Conservation (phyloP, 2,113 vertebrate species). For the Steatornis caripensis region DNA sequence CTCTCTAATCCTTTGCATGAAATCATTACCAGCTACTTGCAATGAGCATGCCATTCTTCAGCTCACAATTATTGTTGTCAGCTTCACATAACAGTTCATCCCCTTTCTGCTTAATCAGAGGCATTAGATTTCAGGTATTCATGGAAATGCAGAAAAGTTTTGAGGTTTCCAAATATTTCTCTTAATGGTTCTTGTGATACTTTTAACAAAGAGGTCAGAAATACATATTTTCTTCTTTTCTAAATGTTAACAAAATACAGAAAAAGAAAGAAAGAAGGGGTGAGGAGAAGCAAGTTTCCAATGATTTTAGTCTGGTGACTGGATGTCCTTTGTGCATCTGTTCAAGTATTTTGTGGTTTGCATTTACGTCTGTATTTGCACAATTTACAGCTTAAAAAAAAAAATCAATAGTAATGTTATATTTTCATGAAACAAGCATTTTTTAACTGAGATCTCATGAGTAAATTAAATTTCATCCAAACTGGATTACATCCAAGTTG, state of each 20-base stretch:
- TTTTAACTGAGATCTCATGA: conserved; percentile 55
- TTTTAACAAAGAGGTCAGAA: conserved; percentile 51
- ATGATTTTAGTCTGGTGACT: conserved; percentile 51
- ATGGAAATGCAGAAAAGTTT: conserved; percentile 26
- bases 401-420: conserved; percentile 65
- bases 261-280: conserved; percentile 10
- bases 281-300: conserved; percentile 21
- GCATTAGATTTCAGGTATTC: conserved; percentile 55
- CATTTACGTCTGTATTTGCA: conserved; percentile 66
- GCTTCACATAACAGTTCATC: conserved; percentile 31
- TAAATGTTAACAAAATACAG: conserved; percentile 47
- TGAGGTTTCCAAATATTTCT: conserved; percentile 38
- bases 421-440: conserved; percentile 63
- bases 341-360: conserved; percentile 70
- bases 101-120: conserved; percentile 23
- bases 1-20: neutral
- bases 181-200: conserved; percentile 42
- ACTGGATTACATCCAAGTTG: conserved; percentile 48
- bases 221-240: conserved; percentile 19
- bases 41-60: conserved; percentile 23
- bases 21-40: conserved; percentile 45
- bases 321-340: conserved; percentile 58
- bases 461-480: conserved; percentile 61
- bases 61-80: conserved; percentile 43
- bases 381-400: conserved; percentile 64